Percentiles rank a stretch among this genome's conserved stretches.
phyloP scores from a whole-genome alignment of 2,113 vertebrate species.

The Syrmaticus mikado region DNA sequence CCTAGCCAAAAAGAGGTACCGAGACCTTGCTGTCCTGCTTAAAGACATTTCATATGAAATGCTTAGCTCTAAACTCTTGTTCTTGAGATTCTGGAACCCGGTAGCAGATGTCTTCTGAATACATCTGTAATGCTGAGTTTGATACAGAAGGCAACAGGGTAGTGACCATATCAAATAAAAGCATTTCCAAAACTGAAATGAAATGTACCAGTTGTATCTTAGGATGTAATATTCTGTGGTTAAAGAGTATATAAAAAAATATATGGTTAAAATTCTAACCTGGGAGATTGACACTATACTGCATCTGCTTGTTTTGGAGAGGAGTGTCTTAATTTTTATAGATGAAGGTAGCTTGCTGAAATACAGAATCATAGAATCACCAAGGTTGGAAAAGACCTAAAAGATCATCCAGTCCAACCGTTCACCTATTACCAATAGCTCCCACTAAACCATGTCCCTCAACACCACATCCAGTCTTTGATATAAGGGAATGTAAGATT shows the following conservation, averaged over 20 bases:
- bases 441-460: too few species aligned
- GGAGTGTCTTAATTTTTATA: background rate
- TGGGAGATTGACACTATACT: rapidly evolving
- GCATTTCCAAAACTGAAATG: background rate
- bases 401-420: too few species aligned
- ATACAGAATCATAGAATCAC: too few species aligned
- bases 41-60: background rate
- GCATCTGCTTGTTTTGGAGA: background rate
- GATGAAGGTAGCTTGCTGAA: background rate
- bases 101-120: background rate
- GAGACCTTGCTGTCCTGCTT: background rate
- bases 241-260: background rate
- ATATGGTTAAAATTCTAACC: background rate
- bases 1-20: background rate
- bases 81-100: background rate
- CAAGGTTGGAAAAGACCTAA: too few species aligned
- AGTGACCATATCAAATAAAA: background rate
- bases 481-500: background rate
- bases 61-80: rapidly evolving
- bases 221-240: background rate
- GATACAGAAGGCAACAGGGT: background rate
- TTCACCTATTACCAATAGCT: too few species aligned
- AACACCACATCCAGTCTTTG: too few species aligned
- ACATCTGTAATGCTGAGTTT: background rate
- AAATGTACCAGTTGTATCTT: background rate